Percentiles rank a stretch among this genome's conserved stretches.
These are phyloP conservation scores for Lucilia cuprina DNA, from an alignment of 1,140 invertebrate genomes.

Conservation along the genomic window DNA sequence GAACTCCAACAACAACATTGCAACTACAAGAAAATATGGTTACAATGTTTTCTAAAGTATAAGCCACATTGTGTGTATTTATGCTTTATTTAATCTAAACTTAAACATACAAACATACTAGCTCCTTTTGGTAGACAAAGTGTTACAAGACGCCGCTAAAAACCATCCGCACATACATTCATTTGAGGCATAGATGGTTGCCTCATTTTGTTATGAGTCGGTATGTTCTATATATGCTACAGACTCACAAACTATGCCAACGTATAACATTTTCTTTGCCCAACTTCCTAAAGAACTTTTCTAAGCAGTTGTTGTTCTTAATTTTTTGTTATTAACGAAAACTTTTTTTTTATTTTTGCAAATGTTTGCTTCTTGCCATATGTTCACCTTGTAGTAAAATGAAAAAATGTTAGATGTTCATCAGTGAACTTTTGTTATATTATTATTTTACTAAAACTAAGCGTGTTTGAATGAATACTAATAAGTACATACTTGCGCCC, in stretches of 20 bases:
- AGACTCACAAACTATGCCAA: neutral
- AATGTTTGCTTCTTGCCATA: neutral
- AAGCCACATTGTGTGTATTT: neutral
- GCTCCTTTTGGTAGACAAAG: slow-evolving; percentile 1
- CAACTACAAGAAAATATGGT: neutral
- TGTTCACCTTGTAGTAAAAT: slow-evolving; percentile 6
- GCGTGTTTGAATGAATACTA: neutral
- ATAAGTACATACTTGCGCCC: neutral
- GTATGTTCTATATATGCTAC: slow-evolving; percentile 23
- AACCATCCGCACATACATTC: neutral
- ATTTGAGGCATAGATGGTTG: neutral
- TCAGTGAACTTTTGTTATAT: neutral
- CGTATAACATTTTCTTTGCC: neutral
- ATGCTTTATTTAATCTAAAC: neutral
- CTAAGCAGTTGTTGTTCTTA: neutral
- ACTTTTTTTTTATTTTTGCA: neutral
- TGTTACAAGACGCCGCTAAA: slow-evolving; percentile 26
- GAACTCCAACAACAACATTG: neutral
- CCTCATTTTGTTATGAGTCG: neutral
- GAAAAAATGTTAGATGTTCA: neutral
- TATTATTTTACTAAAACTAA: neutral
- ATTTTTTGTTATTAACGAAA: neutral
- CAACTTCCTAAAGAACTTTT: neutral
- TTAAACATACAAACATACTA: neutral
- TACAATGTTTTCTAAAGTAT: neutral